A percentile compares a stretch with the other conserved stretches of the same genome.
phyloP scores from a whole-genome alignment of 1,140 invertebrate species.

The Tetragnatha versicolor region DNA sequence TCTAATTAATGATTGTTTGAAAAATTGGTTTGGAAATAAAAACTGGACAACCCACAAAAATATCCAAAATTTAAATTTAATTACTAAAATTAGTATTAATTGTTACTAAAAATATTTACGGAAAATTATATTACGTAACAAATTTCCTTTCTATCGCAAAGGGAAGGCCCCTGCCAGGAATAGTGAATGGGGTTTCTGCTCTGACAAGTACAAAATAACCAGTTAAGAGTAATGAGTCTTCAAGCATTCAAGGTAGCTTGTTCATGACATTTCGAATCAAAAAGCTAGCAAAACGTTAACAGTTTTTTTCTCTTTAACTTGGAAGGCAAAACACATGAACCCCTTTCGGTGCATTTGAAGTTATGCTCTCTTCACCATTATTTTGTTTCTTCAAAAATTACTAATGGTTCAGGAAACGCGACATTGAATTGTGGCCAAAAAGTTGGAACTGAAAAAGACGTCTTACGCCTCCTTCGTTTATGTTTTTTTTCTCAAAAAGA shows the following conservation, averaged over 20 bases:
- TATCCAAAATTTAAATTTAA: too few species aligned
- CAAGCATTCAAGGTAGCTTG: neutral
- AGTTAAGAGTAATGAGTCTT: too few species aligned
- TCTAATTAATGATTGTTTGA: too few species aligned
- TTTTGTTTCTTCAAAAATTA: neutral
- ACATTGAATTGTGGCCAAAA: conserved; percentile 29
- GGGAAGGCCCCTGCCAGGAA: too few species aligned
- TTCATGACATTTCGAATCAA: neutral
- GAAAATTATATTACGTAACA: too few species aligned
- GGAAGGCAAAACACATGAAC: conserved; percentile 3
- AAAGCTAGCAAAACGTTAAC: neutral
- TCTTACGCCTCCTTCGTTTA: conserved; percentile 10
- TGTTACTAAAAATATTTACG: too few species aligned
- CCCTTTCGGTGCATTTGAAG: neutral
- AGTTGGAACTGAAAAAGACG: neutral
- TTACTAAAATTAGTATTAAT: too few species aligned
- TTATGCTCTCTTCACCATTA: neutral
- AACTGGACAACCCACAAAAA: too few species aligned
- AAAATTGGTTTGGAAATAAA: too few species aligned
- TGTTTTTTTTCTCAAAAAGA: conserved; percentile 16
- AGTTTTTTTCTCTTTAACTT: neutral
- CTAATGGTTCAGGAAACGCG: neutral
- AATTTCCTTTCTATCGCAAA: too few species aligned
- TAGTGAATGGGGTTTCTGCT: too few species aligned
- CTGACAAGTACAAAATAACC: too few species aligned